Conservation (phyloP, 2,888 invertebrate genomes). For the Eupithecia dodoneata region DNA sequence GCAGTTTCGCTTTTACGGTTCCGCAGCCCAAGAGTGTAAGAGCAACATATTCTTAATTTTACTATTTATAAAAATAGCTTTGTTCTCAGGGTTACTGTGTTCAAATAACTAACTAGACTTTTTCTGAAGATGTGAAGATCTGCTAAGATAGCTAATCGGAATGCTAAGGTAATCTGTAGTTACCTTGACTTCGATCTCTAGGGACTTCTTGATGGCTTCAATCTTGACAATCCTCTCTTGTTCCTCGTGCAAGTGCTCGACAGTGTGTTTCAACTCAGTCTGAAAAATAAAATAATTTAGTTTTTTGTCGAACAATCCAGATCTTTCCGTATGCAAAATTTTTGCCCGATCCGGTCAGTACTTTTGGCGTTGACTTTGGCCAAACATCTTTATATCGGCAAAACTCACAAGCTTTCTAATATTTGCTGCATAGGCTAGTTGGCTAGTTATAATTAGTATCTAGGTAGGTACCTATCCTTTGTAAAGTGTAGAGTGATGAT, state of each 20-base stretch:
- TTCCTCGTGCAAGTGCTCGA: slow-evolving; percentile 97
- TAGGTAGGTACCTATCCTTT: neutral
- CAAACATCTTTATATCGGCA: too few species aligned
- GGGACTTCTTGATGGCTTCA: slow-evolving; percentile 98
- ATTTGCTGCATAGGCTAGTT: too few species aligned
- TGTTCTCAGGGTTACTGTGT: neutral
- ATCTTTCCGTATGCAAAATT: too few species aligned
- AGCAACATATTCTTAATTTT: too few species aligned
- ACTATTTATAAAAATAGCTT: too few species aligned
- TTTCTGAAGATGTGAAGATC: neutral
- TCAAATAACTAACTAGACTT: neutral
- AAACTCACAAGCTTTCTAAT: too few species aligned
- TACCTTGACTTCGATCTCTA: slow-evolving; percentile 98
- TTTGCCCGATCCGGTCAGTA: too few species aligned
- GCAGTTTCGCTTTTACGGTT: too few species aligned
- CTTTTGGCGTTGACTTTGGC: too few species aligned
- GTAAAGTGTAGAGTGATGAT: slow-evolving; percentile 2
- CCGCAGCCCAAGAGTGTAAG: too few species aligned
- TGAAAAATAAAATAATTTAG: slow-evolving; percentile 60
- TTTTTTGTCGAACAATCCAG: neutral
- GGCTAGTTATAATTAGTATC: neutral
- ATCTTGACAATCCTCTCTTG: slow-evolving; percentile 98
- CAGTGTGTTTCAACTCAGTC: slow-evolving; percentile 96
- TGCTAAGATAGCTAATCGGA: too few species aligned
- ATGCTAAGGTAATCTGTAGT: neutral